Percentiles rank a stretch among this genome's conserved stretches.
Evolutionary conservation across 2,113 vertebrate species (phyloP).

Genomic region (Rhynchomys soricoides): DNA sequence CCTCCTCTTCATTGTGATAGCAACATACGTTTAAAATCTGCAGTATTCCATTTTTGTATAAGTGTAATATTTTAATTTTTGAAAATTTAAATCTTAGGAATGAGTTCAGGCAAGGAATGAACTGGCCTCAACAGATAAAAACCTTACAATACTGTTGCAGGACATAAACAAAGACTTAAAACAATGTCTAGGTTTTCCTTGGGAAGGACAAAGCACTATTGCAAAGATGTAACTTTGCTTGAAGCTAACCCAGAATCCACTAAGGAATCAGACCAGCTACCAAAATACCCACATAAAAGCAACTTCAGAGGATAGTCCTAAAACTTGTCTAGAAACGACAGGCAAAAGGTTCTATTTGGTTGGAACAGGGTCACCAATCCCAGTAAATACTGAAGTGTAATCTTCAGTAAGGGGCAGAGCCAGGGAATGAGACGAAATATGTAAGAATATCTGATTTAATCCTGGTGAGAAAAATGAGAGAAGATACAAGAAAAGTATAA

Average conservation of each 20-base stretch:
- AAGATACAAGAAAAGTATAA: slow-evolving; percentile 15
- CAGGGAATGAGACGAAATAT: not conserved
- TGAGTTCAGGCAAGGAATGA: slow-evolving; percentile 4
- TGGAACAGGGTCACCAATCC: not conserved
- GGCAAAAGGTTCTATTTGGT: not conserved
- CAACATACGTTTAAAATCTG: not conserved
- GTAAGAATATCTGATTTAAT: not conserved
- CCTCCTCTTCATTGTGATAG: not conserved
- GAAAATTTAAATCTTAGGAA: slow-evolving; percentile 14
- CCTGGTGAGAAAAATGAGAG: not conserved
- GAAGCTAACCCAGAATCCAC: not conserved
- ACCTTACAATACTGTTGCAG: not conserved
- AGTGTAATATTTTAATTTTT: not conserved
- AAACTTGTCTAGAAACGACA: slow-evolving; percentile 32
- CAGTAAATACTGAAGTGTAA: not conserved
- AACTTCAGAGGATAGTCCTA: not conserved
- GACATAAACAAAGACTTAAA: slow-evolving; percentile 14
- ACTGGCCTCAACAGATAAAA: not conserved
- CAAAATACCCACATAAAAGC: not conserved
- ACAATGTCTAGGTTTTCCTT: not conserved
- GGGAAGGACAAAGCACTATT: not conserved
- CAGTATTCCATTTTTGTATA: not conserved
- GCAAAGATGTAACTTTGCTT: not conserved
- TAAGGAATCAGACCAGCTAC: not conserved
- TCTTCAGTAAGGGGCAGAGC: slow-evolving; percentile 6